phyloP scores from a whole-genome alignment of 2,797 vertebrate species.

The Sebastiscus albofasciatus region DNA sequence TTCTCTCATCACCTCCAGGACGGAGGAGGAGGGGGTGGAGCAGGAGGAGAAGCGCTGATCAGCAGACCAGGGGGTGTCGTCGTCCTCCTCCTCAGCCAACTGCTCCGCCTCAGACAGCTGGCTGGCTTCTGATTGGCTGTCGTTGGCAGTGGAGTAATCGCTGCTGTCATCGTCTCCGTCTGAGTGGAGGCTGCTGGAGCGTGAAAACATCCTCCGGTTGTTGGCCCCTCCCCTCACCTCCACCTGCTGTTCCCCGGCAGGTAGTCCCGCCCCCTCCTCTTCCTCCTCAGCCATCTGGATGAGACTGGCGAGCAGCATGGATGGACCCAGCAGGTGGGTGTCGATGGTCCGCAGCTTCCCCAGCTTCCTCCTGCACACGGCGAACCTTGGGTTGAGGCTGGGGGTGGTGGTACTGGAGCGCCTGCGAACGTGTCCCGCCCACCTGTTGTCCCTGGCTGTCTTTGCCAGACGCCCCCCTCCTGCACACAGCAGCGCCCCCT shows the following conservation, averaged over 20 bases:
- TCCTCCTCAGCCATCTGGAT: conserved; percentile 81
- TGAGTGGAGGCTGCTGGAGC: conserved; percentile 68
- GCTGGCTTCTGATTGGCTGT: conserved; percentile 68
- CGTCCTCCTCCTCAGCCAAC: conserved; percentile 42
- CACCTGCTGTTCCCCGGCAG: conserved; percentile 58
- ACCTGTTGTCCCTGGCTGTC: not conserved
- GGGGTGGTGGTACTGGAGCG: conserved; percentile 90
- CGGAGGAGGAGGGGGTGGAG: conserved; percentile 1
- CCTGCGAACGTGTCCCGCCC: conserved; percentile 62
- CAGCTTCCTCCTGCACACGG: conserved; percentile 71
- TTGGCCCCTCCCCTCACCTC: conserved; percentile 60
- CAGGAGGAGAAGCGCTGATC: not conserved
- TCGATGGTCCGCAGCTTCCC: conserved; percentile 73
- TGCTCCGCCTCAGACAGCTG: conserved; percentile 45
- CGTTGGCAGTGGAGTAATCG: conserved; percentile 2
- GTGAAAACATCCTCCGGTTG: conserved; percentile 28
- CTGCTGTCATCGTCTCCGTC: conserved; percentile 54
- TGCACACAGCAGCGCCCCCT: conserved; percentile 5
- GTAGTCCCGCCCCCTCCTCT: conserved; percentile 39
- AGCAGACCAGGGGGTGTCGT: not conserved
- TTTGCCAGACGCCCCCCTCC: conserved; percentile 34
- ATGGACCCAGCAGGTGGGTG: conserved; percentile 83
- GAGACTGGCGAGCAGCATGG: conserved; percentile 85
- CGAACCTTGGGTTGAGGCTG: conserved; percentile 85
- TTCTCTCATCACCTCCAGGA: conserved; percentile 34